Conservation (phyloP, 2,888 invertebrate species). For the Pediacus dermestoides region DNA sequence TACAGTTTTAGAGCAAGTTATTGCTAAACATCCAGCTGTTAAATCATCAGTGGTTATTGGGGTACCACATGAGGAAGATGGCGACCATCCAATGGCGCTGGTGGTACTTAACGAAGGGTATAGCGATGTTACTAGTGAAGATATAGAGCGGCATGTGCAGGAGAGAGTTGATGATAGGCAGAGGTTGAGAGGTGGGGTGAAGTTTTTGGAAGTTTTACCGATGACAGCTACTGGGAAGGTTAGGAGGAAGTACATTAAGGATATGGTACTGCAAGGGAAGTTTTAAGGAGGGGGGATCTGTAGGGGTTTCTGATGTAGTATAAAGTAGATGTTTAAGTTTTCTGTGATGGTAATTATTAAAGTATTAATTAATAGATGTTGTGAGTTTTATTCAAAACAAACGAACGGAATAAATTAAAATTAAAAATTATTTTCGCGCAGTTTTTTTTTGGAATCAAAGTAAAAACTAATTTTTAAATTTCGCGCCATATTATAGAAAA, state of each 20-base stretch:
- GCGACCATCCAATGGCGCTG: slow-evolving; percentile 38
- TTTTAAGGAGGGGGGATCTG: slow-evolving; percentile 11
- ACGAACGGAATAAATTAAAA: no score
- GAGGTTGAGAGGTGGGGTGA: slow-evolving; percentile 39
- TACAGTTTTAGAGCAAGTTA: slow-evolving; percentile 34
- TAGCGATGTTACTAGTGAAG: slow-evolving; percentile 28
- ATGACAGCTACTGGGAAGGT: slow-evolving; percentile 42
- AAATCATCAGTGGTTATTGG: slow-evolving; percentile 36
- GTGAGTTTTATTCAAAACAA: no score
- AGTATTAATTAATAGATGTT: no score
- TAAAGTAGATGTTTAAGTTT: no score
- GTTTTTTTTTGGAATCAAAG: no score
- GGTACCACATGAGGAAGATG: slow-evolving; percentile 38
- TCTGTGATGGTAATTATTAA: no score
- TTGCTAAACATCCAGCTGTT: slow-evolving; percentile 39
- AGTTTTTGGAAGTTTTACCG: slow-evolving; percentile 36
- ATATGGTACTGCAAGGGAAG: slow-evolving; percentile 21
- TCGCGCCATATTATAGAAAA: no score
- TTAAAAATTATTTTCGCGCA: no score
- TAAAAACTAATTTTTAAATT: no score
- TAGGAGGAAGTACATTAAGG: slow-evolving; percentile 26
- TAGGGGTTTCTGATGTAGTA: no score
- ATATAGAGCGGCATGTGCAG: slow-evolving; percentile 35
- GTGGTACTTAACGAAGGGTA: slow-evolving; percentile 28
- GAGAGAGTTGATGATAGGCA: slow-evolving; percentile 37